phyloP scores from a whole-genome alignment of 2,888 invertebrate genomes.

The Aleiodes testaceus region DNA sequence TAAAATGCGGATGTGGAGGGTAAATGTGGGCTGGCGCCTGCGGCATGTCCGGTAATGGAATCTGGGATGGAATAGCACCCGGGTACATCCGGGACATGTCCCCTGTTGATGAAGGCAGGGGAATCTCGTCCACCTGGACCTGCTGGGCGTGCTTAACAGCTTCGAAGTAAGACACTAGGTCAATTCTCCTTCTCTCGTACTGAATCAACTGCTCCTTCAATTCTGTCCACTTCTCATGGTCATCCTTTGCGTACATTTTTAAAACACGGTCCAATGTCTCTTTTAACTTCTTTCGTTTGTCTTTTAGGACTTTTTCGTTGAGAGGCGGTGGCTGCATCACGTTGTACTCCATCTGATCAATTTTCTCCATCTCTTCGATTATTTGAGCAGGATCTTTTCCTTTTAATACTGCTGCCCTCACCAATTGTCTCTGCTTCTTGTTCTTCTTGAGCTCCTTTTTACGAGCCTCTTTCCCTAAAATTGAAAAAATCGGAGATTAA shows the following conservation, averaged over 20 bases:
- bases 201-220: constrained; percentile 92
- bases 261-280: constrained; percentile 96
- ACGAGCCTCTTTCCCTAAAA: constrained; percentile 96
- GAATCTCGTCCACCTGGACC: constrained; percentile 96
- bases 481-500: constrained; percentile 41
- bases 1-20: constrained; percentile 66
- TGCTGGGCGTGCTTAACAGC: constrained; percentile 96
- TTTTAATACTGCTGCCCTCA: constrained; percentile 96
- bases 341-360: constrained; percentile 99
- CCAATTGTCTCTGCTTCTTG: constrained; percentile 96
- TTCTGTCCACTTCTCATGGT: constrained; percentile 94
- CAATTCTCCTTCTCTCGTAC: constrained; percentile 90
- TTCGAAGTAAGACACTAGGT: constrained; percentile 93
- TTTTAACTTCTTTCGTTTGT: constrained; percentile 94
- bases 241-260: constrained; percentile 97
- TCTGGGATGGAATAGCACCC: constrained; percentile 75
- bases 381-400: constrained; percentile 98
- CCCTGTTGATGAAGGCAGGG: constrained; percentile 80
- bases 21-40: constrained; percentile 68
- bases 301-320: constrained; percentile 96
- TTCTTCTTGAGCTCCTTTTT: constrained; percentile 99
- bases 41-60: constrained; percentile 75
- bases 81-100: constrained; percentile 64
- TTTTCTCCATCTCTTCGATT: constrained; percentile 95
- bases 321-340: constrained; percentile 94